Percentiles rank a stretch among this genome's conserved stretches.
Conservation (phyloP, 2,797 vertebrate genomes). For the Protonibea diacanthus region DNA sequence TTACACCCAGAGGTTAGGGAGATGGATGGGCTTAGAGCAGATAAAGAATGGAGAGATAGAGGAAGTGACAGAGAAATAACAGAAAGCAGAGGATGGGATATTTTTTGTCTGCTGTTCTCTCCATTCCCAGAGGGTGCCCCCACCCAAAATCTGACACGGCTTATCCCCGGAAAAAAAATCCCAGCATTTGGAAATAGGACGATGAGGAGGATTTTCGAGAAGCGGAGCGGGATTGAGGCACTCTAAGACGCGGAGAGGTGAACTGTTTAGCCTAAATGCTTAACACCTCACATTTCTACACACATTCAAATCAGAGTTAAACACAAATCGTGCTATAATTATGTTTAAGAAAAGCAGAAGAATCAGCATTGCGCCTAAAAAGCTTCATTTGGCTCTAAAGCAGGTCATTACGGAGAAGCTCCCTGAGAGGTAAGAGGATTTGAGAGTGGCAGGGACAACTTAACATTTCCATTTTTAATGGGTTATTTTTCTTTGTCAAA, state of each 20-base stretch:
- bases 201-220: conserved; percentile 73
- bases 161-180: conserved; percentile 66
- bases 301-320: conserved; percentile 34
- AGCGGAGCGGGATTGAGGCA: conserved; percentile 50
- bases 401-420: conserved; percentile 38
- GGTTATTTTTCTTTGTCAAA: conserved; percentile 38
- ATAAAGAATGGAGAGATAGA: conserved; percentile 52
- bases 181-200: conserved; percentile 63
- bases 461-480: conserved; percentile 58
- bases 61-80: conserved; percentile 30
- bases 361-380: conserved; percentile 33
- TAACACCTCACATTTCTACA: conserved; percentile 25
- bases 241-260: conserved; percentile 53
- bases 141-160: conserved; percentile 59
- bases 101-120: conserved; percentile 20
- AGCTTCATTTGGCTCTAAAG: conserved; percentile 36
- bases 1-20: conserved; percentile 58
- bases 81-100: conserved; percentile 44
- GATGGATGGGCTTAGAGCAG: conserved; percentile 65
- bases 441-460: conserved; percentile 15
- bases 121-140: conserved; percentile 54
- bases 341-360: conserved; percentile 16
- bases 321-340: conserved; percentile 24
- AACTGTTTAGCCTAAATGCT: conserved; percentile 44
- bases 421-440: conserved; percentile 45